A percentile compares a stretch with the other conserved stretches of the same genome.
Conservation (phyloP, 2,888 invertebrate species). For the Sussaba pulchella region DNA sequence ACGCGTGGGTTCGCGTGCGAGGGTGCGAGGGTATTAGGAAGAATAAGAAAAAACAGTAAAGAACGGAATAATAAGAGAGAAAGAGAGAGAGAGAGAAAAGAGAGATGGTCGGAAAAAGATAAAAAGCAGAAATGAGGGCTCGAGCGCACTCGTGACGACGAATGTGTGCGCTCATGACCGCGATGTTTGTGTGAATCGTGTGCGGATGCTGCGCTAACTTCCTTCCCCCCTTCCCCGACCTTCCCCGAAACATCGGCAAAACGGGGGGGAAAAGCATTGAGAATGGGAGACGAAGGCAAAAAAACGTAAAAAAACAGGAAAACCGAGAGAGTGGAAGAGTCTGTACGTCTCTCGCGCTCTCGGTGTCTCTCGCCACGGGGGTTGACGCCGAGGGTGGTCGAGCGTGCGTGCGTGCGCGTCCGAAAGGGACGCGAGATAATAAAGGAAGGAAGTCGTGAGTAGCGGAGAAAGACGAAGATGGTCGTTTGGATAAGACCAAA, state of each 20-base stretch:
- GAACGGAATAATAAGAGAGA: not conserved
- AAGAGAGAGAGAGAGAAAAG: slow-evolving; percentile 12
- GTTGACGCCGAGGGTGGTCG: slow-evolving; percentile 81
- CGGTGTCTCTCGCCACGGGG: slow-evolving; percentile 72
- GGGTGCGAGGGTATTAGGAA: slow-evolving; percentile 38
- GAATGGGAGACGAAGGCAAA: slow-evolving; percentile 38
- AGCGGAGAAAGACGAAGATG: slow-evolving; percentile 64
- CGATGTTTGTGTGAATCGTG: slow-evolving; percentile 72
- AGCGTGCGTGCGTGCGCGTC: slow-evolving; percentile 76
- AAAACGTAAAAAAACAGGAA: slow-evolving; percentile 53
- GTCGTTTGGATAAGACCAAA: slow-evolving; percentile 78
- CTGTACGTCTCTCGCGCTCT: slow-evolving; percentile 13
- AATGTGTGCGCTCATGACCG: slow-evolving; percentile 61
- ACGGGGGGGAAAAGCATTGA: slow-evolving; percentile 63
- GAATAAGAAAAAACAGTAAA: slow-evolving; percentile 30
- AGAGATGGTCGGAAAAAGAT: slow-evolving; percentile 23
- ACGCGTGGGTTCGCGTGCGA: slow-evolving; percentile 43
- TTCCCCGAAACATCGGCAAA: slow-evolving; percentile 74
- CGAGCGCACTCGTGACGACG: slow-evolving; percentile 60
- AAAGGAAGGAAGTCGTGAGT: slow-evolving; percentile 52
- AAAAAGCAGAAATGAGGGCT: slow-evolving; percentile 43
- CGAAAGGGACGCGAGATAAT: slow-evolving; percentile 65
- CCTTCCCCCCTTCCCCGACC: slow-evolving; percentile 76
- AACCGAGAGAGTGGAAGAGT: not conserved
- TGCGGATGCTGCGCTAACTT: slow-evolving; percentile 74